Percentiles rank a stretch among this genome's conserved stretches.
phyloP scores from a whole-genome alignment of 2,113 vertebrate genomes.

The Pogona vitticeps region DNA sequence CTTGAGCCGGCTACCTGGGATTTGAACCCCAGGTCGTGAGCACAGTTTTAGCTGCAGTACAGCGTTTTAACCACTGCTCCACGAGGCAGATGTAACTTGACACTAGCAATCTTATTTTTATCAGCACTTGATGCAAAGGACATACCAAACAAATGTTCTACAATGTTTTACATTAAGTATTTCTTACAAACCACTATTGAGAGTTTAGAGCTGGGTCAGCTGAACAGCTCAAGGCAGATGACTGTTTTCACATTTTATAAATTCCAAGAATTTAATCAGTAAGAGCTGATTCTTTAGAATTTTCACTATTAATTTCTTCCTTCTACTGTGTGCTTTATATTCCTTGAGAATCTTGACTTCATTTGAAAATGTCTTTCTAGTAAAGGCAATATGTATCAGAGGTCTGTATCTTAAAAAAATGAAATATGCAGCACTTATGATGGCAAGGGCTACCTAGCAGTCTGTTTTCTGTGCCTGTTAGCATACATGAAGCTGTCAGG shows the following conservation, averaged over 20 bases:
- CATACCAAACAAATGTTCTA: not conserved
- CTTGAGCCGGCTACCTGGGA: no score
- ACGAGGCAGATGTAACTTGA: not conserved
- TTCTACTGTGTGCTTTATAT: not conserved
- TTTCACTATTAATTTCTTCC: no score
- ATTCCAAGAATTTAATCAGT: not conserved
- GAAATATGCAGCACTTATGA: not conserved
- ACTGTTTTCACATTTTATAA: not conserved
- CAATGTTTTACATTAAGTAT: not conserved
- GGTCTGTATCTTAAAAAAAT: not conserved
- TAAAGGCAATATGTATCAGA: not conserved
- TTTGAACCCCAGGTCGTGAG: no score
- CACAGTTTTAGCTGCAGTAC: no score
- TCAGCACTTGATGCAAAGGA: not conserved
- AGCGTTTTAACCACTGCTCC: no score
- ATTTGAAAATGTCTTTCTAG: not conserved
- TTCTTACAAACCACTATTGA: no score
- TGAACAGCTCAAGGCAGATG: not conserved
- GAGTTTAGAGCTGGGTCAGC: not conserved
- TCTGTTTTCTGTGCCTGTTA: not conserved
- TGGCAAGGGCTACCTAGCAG: not conserved
- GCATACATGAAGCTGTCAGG: not conserved
- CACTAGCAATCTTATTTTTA: not conserved
- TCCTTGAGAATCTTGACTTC: not conserved
- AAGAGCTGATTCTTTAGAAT: not conserved